These are phyloP conservation scores for Thinocorus orbignyianus DNA, from an alignment of 2,113 vertebrate genomes.

Conservation along the genomic window DNA sequence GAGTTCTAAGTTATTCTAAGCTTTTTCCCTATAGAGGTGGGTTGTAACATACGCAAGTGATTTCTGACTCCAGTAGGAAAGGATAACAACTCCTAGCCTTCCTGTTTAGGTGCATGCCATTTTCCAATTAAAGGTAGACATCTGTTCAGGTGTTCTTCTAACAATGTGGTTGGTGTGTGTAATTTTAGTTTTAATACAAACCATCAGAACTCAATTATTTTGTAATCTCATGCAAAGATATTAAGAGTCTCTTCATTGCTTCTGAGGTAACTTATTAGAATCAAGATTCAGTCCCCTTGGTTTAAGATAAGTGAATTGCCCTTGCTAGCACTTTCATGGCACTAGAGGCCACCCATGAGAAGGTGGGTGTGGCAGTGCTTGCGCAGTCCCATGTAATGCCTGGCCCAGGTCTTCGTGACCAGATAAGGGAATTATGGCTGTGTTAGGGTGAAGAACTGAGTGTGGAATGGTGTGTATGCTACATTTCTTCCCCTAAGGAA, in stretches of 20 bases:
- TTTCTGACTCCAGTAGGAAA: not conserved
- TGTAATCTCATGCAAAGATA: not conserved
- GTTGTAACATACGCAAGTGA: not conserved
- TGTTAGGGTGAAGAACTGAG: not conserved
- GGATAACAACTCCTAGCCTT: not conserved
- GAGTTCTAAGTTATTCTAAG: not conserved
- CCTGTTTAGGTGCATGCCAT: not conserved
- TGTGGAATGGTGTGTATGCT: not conserved
- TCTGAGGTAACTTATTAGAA: not conserved
- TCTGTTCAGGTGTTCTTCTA: not conserved
- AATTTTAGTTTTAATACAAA: not conserved
- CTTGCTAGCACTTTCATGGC: not conserved
- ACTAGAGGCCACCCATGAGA: not conserved
- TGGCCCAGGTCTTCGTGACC: not conserved
- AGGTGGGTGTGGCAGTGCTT: not conserved
- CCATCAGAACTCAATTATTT: not conserved
- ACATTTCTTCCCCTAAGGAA: not conserved
- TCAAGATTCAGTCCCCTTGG: not conserved
- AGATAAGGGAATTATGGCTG: not conserved
- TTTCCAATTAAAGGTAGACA: not conserved
- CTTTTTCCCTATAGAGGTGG: not conserved
- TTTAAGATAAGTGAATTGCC: not conserved
- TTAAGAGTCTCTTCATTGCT: not conserved
- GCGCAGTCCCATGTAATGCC: fast-evolving
- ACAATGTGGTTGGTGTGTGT: not conserved